Evolutionary conservation across 2,797 vertebrate species (phyloP).

Genomic region (Selene dorsalis): DNA sequence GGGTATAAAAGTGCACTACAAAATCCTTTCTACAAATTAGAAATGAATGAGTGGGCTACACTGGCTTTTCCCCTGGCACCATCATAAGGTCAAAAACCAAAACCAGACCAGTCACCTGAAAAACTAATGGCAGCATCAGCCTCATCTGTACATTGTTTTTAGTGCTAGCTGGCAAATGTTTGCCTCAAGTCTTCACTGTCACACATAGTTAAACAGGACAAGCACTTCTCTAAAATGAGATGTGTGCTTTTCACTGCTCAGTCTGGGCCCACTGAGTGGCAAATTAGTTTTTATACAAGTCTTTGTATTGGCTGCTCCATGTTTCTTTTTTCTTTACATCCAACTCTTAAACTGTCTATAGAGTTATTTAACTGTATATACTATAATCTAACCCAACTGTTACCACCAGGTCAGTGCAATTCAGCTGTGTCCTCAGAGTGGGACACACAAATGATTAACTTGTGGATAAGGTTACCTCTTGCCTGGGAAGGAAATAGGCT

Average conservation of each 20-base stretch:
- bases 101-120: background rate
- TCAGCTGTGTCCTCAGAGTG: conserved; percentile 9
- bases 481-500: conserved; percentile 32
- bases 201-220: background rate
- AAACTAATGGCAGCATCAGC: background rate
- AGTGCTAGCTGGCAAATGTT: background rate
- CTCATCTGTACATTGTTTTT: background rate
- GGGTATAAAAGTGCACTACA: too few species aligned
- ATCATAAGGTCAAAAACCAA: background rate
- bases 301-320: background rate
- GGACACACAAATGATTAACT: conserved; percentile 37
- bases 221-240: background rate
- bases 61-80: background rate
- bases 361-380: conserved; percentile 18
- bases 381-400: conserved; percentile 15
- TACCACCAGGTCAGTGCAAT: conserved; percentile 33
- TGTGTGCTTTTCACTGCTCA: background rate
- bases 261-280: background rate
- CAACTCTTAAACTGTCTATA: conserved; percentile 1
- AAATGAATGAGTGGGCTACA: too few species aligned
- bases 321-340: background rate
- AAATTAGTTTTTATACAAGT: background rate
- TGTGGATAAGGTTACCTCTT: conserved; percentile 29
- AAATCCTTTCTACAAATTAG: too few species aligned
- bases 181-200: background rate